phyloP scores from a whole-genome alignment of 2,797 vertebrate genomes.

The Mormyrops attenuatus region DNA sequence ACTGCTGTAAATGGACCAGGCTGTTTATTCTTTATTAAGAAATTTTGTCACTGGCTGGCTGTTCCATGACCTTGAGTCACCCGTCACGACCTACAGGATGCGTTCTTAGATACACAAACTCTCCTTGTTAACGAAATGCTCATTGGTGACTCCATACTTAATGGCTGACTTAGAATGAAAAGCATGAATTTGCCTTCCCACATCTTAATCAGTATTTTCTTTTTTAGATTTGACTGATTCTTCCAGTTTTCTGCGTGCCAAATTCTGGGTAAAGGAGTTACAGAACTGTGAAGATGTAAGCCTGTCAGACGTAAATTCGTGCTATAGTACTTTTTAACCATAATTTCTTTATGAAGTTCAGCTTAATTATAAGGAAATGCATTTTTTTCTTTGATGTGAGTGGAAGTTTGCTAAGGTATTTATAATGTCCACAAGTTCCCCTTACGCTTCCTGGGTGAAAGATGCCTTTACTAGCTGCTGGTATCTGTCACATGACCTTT shows the following conservation, averaged over 20 bases:
- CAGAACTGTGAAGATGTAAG: slow-evolving; percentile 88
- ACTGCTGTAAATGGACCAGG: background rate
- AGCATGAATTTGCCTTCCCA: background rate
- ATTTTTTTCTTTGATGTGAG: background rate
- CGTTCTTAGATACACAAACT: background rate
- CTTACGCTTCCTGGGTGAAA: background rate
- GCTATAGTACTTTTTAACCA: background rate
- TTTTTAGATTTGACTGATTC: slow-evolving; percentile 83
- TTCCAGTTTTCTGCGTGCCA: slow-evolving; percentile 88
- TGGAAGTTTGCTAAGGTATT: background rate
- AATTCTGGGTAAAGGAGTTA: slow-evolving; percentile 96
- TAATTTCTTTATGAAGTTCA: background rate
- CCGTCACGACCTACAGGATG: background rate
- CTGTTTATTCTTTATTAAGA: background rate
- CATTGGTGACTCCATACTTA: background rate
- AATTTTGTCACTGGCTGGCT: background rate
- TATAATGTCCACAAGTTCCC: background rate
- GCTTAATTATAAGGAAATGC: background rate
- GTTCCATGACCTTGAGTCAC: slow-evolving; percentile 5
- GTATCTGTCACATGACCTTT: background rate
- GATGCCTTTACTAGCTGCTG: background rate
- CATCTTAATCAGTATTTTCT: background rate
- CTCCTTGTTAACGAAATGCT: background rate
- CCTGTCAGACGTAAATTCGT: background rate
- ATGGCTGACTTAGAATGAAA: background rate